phyloP scores from a whole-genome alignment of 2,113 vertebrate genomes.

The Xenopus tropicalis region UCB_Xtro_10.0 CM004450.2:2111001-2111500 shows the following conservation, averaged over 20 bases:
- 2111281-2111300: conserved; percentile 20
- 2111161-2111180: conserved; percentile 16
- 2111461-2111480: neutral
- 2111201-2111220: conserved; percentile 36
- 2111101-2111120: too few species aligned
- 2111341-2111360: conserved; percentile 15
- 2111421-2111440: neutral
- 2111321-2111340: conserved; percentile 13
- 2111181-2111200: conserved; percentile 36
- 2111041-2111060: too few species aligned
- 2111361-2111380: conserved; percentile 30
- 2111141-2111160: conserved; percentile 36
- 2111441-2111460: neutral
- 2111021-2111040: too few species aligned
- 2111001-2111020: too few species aligned
- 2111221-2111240: conserved; percentile 36
- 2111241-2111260: conserved; percentile 3
- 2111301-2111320: conserved; percentile 1
- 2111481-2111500: too few species aligned
- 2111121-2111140: neutral
- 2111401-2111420: neutral
- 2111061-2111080: too few species aligned
- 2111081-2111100: too few species aligned
- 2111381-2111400: conserved; percentile 24
- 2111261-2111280: conserved; percentile 14